A percentile compares a stretch with the other conserved stretches of the same genome.
phyloP scores from a whole-genome alignment of 2,797 vertebrate species.

The Leptatherina wallacei region DNA sequence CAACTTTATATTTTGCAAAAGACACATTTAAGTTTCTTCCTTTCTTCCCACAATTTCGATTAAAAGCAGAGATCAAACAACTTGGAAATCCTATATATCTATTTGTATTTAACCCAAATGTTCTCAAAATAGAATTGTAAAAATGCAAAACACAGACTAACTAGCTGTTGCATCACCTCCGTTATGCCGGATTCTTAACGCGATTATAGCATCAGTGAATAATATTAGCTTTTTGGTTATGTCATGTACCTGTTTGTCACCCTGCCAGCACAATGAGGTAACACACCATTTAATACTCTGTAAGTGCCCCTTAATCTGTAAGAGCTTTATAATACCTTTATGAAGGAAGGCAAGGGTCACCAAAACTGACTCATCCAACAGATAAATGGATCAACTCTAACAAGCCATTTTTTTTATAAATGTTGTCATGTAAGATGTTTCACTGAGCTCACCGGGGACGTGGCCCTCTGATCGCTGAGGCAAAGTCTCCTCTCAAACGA shows the following conservation, averaged over 20 bases:
- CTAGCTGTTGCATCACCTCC: no score
- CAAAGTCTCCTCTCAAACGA: constrained; percentile 86
- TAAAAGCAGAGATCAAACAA: neutral
- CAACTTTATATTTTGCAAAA: neutral
- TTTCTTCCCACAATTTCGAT: neutral
- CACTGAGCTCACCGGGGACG: constrained; percentile 82
- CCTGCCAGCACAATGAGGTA: constrained; percentile 13
- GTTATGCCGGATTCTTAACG: no score
- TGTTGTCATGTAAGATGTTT: neutral
- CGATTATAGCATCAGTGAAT: neutral
- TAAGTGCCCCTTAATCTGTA: constrained; percentile 17
- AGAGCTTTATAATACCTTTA: neutral
- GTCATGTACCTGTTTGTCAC: constrained; percentile 6
- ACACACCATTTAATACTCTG: constrained; percentile 7
- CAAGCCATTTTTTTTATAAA: neutral
- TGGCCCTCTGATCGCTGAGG: constrained; percentile 79
- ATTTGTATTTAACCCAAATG: neutral
- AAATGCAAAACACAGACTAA: no score
- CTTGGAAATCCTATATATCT: no score
- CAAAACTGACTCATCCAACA: neutral
- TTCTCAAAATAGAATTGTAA: neutral
- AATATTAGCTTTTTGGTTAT: neutral
- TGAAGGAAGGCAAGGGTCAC: neutral
- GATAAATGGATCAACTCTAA: neutral
- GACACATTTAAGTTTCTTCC: neutral